A percentile compares a stretch with the other conserved stretches of the same genome.
phyloP scores from a whole-genome alignment of 2,113 vertebrate species.

The Etheostoma cragini region DNA sequence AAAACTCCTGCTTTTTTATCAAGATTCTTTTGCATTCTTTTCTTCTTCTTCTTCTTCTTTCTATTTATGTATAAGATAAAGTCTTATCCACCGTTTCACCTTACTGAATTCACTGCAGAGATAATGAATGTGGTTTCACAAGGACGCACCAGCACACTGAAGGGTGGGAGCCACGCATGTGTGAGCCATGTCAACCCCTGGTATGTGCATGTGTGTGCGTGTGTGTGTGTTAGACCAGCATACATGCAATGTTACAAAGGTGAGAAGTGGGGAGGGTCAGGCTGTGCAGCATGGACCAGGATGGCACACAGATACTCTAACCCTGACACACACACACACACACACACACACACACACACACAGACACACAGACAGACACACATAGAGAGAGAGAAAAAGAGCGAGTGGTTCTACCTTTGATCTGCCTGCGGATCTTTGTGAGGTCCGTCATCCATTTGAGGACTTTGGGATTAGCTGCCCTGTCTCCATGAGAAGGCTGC shows the following conservation, averaged over 20 bases:
- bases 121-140: constrained; percentile 73
- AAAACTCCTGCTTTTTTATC: not conserved
- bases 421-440: constrained; percentile 95
- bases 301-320: constrained; percentile 62
- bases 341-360: not conserved
- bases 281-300: constrained; percentile 62
- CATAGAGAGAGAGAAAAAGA: not conserved
- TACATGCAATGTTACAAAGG: constrained; percentile 67
- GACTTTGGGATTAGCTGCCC: constrained; percentile 97
- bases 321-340: constrained; percentile 8
- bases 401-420: constrained; percentile 89
- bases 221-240: constrained; percentile 56
- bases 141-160: constrained; percentile 78
- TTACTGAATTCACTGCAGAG: constrained; percentile 41
- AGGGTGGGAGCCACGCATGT: constrained; percentile 68
- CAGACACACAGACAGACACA: not conserved
- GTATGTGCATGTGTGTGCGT: constrained; percentile 46
- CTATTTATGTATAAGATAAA: not conserved
- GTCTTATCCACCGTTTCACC: constrained; percentile 46
- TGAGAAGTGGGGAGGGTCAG: constrained; percentile 50
- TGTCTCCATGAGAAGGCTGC: constrained; percentile 95
- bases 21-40: not conserved
- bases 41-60: too few species aligned
- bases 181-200: constrained; percentile 60
- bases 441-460: constrained; percentile 99